phyloP scores from a whole-genome alignment of 2,113 vertebrate genomes.

The Rostratula benghalensis region DNA sequence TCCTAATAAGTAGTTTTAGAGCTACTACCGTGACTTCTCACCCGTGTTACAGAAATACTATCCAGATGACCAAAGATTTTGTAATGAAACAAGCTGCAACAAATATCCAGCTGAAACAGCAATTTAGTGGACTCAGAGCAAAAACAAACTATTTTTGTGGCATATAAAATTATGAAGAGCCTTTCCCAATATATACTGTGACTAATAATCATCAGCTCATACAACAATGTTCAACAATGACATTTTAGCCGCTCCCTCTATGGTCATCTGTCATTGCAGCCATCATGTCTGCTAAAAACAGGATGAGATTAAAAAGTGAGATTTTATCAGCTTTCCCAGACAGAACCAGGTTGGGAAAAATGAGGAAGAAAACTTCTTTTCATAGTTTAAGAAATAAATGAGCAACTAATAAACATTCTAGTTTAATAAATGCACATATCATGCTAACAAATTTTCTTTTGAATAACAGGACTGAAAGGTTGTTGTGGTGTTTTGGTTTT shows the following conservation, averaged over 20 bases:
- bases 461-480: not conserved
- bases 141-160: conserved; percentile 19
- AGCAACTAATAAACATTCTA: conserved; percentile 6
- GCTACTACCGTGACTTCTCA: not conserved
- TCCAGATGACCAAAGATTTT: conserved; percentile 47
- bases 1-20: conserved; percentile 46
- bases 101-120: conserved; percentile 57
- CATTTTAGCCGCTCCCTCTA: conserved; percentile 27
- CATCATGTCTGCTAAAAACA: not conserved
- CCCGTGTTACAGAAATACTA: not conserved
- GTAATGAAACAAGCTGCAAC: conserved; percentile 59
- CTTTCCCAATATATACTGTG: conserved; percentile 31
- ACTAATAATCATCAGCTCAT: conserved; percentile 42
- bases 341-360: not conserved
- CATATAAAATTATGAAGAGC: conserved; percentile 12
- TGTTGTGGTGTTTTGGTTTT: not conserved
- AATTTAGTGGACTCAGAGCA: not conserved
- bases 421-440: not conserved
- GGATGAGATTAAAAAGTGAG: conserved; percentile 25
- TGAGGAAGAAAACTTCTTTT: not conserved
- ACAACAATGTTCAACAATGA: not conserved
- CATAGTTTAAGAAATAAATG: not conserved
- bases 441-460: not conserved
- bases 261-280: conserved; percentile 32
- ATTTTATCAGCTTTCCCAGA: conserved; percentile 49